Percentiles rank a stretch among this genome's conserved stretches.
phyloP scores from a whole-genome alignment of 2,113 vertebrate genomes.

The Zapus hudsonius region DNA sequence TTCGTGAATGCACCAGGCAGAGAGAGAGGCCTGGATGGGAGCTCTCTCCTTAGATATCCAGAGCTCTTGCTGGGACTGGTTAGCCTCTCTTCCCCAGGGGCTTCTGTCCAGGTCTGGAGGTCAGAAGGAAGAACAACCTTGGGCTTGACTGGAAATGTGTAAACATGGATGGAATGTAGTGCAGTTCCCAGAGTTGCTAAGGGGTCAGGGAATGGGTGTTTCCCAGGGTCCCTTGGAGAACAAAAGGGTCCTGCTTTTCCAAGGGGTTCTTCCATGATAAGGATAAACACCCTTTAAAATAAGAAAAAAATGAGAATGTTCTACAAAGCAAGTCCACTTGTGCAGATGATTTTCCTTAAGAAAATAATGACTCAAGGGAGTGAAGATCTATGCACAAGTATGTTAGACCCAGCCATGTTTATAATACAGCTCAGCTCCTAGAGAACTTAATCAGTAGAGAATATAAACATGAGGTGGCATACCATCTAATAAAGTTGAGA shows the following conservation, averaged over 20 bases:
- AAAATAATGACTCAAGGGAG: neutral
- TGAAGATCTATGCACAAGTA: neutral
- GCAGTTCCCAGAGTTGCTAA: too few species aligned
- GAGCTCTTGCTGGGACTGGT: too few species aligned
- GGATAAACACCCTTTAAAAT: neutral
- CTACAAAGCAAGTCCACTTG: neutral
- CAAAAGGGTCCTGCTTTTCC: neutral
- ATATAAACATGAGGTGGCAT: neutral
- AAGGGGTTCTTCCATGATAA: neutral
- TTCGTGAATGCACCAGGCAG: neutral
- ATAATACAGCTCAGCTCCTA: neutral
- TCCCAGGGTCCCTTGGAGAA: neutral
- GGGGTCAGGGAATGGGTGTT: neutral
- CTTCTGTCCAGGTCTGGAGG: conserved; percentile 50
- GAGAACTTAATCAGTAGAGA: neutral
- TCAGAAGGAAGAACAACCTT: neutral
- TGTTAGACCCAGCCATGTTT: neutral
- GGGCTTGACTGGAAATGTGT: neutral
- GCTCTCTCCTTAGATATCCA: rapidly evolving
- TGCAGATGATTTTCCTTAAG: neutral
- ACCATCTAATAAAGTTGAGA: neutral
- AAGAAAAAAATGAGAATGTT: neutral
- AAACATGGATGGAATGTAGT: neutral
- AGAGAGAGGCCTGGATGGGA: neutral
- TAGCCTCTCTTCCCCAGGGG: neutral